phyloP scores from a whole-genome alignment of 1,140 invertebrate species.

The Drosophila pandora region DNA sequence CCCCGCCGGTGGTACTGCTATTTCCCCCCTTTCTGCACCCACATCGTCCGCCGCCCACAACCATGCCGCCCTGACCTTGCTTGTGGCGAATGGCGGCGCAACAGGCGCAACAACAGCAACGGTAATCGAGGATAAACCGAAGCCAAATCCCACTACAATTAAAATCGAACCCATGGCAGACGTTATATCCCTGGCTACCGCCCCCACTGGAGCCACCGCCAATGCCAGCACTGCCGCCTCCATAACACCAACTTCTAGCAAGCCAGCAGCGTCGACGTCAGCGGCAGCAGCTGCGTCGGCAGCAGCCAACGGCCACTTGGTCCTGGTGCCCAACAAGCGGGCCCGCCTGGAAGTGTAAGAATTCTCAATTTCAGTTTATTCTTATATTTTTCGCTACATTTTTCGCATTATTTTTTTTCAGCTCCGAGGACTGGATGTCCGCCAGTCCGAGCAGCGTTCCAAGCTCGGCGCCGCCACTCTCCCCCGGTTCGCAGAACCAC shows the following conservation, averaged over 20 bases:
- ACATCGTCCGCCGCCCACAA: conserved; percentile 29
- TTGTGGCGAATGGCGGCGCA: conserved; percentile 63
- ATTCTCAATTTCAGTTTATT: not conserved
- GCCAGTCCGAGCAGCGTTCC: conserved; percentile 86
- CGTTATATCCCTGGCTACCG: conserved; percentile 58
- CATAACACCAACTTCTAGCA: conserved; percentile 18
- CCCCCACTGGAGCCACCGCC: conserved; percentile 10
- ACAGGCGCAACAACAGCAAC: conserved; percentile 22
- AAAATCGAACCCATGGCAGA: conserved; percentile 81
- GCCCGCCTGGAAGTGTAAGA: conserved; percentile 77
- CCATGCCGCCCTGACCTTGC: conserved; percentile 62
- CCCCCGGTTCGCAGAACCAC: conserved; percentile 85
- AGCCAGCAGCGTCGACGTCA: conserved; percentile 7
- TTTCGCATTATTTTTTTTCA: conserved; percentile 11
- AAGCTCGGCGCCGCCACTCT: conserved; percentile 86
- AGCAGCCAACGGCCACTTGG: conserved; percentile 67
- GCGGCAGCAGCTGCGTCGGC: not conserved
- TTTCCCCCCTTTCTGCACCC: conserved; percentile 15
- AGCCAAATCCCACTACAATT: conserved; percentile 63
- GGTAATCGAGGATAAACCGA: conserved; percentile 67
- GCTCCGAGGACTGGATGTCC: conserved; percentile 87
- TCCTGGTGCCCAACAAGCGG: conserved; percentile 70
- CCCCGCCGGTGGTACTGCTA: conserved; percentile 6
- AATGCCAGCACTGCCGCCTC: conserved; percentile 1
- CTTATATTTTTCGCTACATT: not conserved